These are phyloP conservation scores for Eupithecia insigniata DNA, from an alignment of 2,888 invertebrate species.

Conservation along the genomic window DNA sequence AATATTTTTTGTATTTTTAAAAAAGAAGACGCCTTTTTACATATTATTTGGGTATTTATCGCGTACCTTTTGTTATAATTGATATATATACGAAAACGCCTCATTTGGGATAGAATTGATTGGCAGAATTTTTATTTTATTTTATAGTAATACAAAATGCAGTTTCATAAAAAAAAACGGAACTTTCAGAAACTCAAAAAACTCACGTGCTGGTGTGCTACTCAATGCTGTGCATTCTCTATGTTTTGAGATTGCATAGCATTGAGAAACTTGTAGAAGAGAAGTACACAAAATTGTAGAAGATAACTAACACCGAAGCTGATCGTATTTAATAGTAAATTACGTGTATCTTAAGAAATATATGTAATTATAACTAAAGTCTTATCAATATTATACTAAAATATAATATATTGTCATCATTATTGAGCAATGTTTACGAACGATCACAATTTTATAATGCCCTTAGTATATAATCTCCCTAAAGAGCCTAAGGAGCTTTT, in stretches of 20 bases:
- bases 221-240: too few relatives aligned
- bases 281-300: neutral
- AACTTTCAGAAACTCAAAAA: neutral
- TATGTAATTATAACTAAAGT: neutral
- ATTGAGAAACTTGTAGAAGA: too few relatives aligned
- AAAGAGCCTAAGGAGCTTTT: neutral
- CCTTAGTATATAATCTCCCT: conserved; percentile 24
- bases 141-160: neutral
- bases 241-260: too few relatives aligned
- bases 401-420: conserved; percentile 40
- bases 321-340: neutral
- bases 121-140: neutral
- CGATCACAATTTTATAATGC: conserved; percentile 46
- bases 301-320: neutral
- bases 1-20: too few relatives aligned
- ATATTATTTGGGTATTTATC: too few relatives aligned
- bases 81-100: too few relatives aligned
- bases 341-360: neutral
- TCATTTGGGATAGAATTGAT: neutral
- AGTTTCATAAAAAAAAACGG: neutral
- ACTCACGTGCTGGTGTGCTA: too few relatives aligned
- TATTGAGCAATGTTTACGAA: conserved; percentile 44
- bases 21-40: too few relatives aligned
- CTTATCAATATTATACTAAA: neutral
- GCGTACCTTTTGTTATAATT: too few relatives aligned